Base-by-base conservation (phyloP, 2,797 vertebrate species). In the Sebastes oblongus region DNA sequence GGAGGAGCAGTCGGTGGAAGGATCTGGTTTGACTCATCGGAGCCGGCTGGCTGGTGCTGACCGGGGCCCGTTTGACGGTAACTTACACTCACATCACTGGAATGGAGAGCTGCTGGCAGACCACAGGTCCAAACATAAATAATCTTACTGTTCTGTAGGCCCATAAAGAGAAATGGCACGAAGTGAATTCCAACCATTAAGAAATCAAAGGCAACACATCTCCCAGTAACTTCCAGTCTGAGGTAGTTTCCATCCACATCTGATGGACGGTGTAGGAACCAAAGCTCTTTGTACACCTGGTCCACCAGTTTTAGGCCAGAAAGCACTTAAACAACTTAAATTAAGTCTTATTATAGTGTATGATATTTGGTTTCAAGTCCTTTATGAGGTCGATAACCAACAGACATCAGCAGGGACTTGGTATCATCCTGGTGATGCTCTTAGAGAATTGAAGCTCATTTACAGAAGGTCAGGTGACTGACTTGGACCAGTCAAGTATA, bases 61-160 rank as follows among this genome's bases (percentile, higher is more conserved):
- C 79, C 81, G 24, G 78, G 34, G 14, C 24, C 66, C 12, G 5
- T 80, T 82, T 89, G 67, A 74, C 61, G 18, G 85, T 82, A 91
- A 89, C 67, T 65, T 67, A 85, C 78, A 93, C 86, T 95, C 94
- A 95, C 76, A 8, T 71, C 69, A 83, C 32, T 80, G 94, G 93
- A 93, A 95, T 95, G 94, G 85, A 27, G 91, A 91, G 89, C 89
- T 93, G 93, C 80, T 62, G 70, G 64, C 24, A 78, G 70, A 77
- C 84, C 82, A 20, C 83, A 71, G 54, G 50, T 77, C 55, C 68
- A 78, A 77, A 82, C 60, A 73, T 65, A 80, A 87, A 82, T 72
- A 72, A 64, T 76, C 75, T 18, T 27, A 56, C 55, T 78, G 67
- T 58, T 12, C 32, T 36, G 61, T 14, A 8, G 22, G 73, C 46